Evolutionary conservation across 2,797 vertebrate species (phyloP).

Genomic region (Coranthus polyacanthus): DNA sequence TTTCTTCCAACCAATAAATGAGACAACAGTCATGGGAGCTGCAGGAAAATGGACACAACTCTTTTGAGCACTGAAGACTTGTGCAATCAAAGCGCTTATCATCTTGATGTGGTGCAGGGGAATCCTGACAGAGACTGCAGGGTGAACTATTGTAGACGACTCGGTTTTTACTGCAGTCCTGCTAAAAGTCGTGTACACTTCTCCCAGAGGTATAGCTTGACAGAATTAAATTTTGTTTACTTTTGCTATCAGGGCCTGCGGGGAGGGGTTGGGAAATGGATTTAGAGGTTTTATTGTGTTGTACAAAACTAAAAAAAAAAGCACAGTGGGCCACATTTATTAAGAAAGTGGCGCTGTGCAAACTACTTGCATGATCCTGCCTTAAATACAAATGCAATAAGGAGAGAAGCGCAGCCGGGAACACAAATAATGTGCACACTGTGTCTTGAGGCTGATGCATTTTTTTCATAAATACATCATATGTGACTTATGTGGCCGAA

Average conservation of each 20-base stretch:
- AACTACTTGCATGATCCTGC: too few relatives aligned
- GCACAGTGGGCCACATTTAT: too few relatives aligned
- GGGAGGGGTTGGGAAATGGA: slow-evolving; percentile 5
- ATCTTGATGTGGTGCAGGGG: slow-evolving; percentile 47
- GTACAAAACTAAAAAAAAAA: slow-evolving; percentile 13
- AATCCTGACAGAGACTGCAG: slow-evolving; percentile 50
- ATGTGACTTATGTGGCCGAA: too few relatives aligned
- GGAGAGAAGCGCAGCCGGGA: too few relatives aligned
- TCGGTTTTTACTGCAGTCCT: slow-evolving; percentile 39
- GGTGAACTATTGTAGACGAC: slow-evolving; percentile 33
- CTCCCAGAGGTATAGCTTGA: slow-evolving; percentile 12
- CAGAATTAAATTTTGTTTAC: slow-evolving; percentile 43
- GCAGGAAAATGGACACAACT: slow-evolving; percentile 53
- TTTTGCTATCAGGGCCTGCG: slow-evolving; percentile 23
- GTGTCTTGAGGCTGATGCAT: too few relatives aligned
- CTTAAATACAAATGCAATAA: too few relatives aligned
- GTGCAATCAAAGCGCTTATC: slow-evolving; percentile 61
- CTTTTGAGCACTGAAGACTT: slow-evolving; percentile 48
- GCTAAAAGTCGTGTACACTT: slow-evolving; percentile 30
- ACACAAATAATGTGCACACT: too few relatives aligned
- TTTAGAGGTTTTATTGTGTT: neutral
- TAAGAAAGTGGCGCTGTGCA: too few relatives aligned
- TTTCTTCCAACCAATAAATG: slow-evolving; percentile 53
- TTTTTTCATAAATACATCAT: too few relatives aligned
- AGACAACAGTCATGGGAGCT: slow-evolving; percentile 55